These are phyloP conservation scores for Lysiphlebus fabarum DNA, from an alignment of 1,140 invertebrate genomes.

Conservation along the genomic window DNA sequence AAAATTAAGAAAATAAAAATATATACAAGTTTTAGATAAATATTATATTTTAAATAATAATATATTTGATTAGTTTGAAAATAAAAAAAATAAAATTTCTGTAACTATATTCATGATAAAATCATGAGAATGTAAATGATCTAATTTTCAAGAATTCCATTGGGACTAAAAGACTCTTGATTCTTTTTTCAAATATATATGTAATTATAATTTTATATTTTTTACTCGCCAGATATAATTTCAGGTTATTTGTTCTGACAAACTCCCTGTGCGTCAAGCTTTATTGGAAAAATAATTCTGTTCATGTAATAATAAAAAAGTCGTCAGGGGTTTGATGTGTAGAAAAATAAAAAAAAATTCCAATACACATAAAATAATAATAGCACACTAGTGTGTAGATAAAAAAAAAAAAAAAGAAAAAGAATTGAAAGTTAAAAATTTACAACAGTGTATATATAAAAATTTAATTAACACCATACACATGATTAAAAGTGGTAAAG, in stretches of 20 bases:
- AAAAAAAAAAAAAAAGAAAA: too few relatives aligned
- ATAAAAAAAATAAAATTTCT: too few relatives aligned
- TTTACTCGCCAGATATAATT: background rate
- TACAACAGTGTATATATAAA: too few relatives aligned
- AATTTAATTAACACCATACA: too few relatives aligned
- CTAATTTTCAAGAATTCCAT: slow-evolving; percentile 47
- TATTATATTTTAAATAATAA: slow-evolving; percentile 1
- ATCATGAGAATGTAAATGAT: slow-evolving; percentile 42
- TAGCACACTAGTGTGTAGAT: background rate
- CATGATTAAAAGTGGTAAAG: too few relatives aligned
- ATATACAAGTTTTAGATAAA: background rate
- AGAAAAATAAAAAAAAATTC: background rate
- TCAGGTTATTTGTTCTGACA: background rate
- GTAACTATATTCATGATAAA: background rate
- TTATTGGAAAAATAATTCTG: slow-evolving; percentile 41
- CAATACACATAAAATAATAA: background rate
- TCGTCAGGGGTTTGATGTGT: background rate
- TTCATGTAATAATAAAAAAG: slow-evolving; percentile 36
- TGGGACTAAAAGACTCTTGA: slow-evolving; percentile 25
- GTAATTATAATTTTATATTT: slow-evolving; percentile 1
- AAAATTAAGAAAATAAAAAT: background rate
- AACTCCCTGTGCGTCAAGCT: slow-evolving; percentile 6
- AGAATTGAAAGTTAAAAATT: too few relatives aligned
- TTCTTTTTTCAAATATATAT: slow-evolving; percentile 38
- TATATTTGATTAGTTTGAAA: too few relatives aligned